Evolutionary conservation across 2,888 invertebrate species (phyloP), one percentile per base, ranked within the genome.

Genomic region (Lepeophtheirus nordmannii): DNA sequence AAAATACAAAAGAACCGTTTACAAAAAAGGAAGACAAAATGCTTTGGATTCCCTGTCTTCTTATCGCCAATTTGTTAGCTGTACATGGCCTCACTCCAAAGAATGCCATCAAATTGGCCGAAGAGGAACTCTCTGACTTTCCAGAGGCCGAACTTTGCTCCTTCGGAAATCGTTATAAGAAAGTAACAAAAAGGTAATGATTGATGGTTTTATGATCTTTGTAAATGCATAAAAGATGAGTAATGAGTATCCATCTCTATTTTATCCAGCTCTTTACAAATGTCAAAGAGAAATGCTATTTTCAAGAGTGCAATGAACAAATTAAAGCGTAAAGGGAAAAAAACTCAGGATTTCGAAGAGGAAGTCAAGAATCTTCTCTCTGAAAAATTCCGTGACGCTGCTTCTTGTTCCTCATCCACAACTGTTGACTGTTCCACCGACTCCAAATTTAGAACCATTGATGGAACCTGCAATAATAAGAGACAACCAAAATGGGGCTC

Each of bases 381-480:
- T 17, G 53, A 46, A n/a, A 46, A 46, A 17, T 46, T 46, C 53
- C 5, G 53, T n/a, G 53, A 2, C 8, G 2, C 2, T 1, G 17
- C 53, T n/a, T 5, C 53, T 5, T 46, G 53, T 17, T 46, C 53
- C 14, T 14, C 53, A 3, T 5, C 53, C 2, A 8, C 53, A 14
- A 46, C 53, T 8, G 8, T 2, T 17, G 8, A 14, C 17, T 46
- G 53, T 8, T 5, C 53, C 14, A 46, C 53, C 5, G 53, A 46
- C 53, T 46, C 53, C 8, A 46, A 46, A 17, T 46, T 5, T 17
- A 46, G 53, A 46, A 46, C 53, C 17, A 46, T 46, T 46, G 53
- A 46, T 46, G 53, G 53, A 46, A 46, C 53, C 53, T 46, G 53
- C 53, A 46, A 46, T 17, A 46, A 46, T 46, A 14, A 46, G 53